Base-by-base conservation (phyloP, 2,888 invertebrate genomes). In the Trilocha varians region DNA sequence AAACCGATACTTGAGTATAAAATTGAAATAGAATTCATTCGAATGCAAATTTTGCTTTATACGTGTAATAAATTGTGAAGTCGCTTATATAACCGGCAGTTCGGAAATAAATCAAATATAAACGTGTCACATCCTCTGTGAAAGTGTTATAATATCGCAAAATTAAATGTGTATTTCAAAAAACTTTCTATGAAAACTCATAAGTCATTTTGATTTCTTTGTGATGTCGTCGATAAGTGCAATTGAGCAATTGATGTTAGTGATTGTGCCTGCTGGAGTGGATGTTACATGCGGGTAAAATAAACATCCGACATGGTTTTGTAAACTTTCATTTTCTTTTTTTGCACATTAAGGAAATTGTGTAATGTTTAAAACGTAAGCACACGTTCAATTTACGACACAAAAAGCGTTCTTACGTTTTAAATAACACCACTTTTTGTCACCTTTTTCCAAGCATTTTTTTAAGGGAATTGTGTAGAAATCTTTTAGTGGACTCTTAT, bases 291-390 rank as follows among this genome's bases (percentile, higher is more conserved):
- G 39, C 44, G 41, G 41, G 41, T 48, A 52, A 49, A 43, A 48
- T 48, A 55, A 57, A 59, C 53, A 58, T 55, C 48, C 45, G 47
- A 59, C 47, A 49, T 42, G 41, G 44, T 49, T 51, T 45, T 42
- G 50, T 51, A 53, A 56, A 60, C 57, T 65, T 63, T 62, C 59
- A 50, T 58, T 59, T 52, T 50, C 47, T 49, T 50, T 3, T 25
- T 49, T 5, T 18, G 18, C 8, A 18, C 11, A 25, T 8, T 8
- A 9, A 25, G 11, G 5, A 11, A 25, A 25, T 2, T 25, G 25
- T 25, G 25, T 25, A 4, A 25, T 25, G 25, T 25, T 8, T 8
- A 8, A 18, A 18, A n/a, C n/a, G n/a, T n/a, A n/a, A n/a, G n/a
- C n/a, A n/a, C n/a, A n/a, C n/a, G n/a, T n/a, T n/a, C n/a, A n/a